Evolutionary conservation across 2,888 invertebrate genomes (phyloP).

Genomic region (Sylvicola cinctus): DNA sequence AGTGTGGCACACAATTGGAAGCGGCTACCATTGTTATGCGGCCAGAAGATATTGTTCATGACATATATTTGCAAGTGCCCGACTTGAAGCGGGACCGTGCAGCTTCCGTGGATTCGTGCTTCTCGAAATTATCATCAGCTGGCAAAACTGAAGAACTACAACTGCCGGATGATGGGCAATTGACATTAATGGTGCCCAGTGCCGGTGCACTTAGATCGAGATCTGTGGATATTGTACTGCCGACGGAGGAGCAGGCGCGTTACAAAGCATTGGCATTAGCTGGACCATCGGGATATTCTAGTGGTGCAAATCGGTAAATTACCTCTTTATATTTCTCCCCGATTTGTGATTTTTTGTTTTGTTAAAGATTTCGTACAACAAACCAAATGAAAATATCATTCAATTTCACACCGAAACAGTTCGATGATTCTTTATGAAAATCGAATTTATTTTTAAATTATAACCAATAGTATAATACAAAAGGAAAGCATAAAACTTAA

Average conservation of each 20-base stretch:
- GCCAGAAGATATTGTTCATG: constrained; percentile 31
- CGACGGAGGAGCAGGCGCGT: constrained; percentile 64
- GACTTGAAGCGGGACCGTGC: constrained; percentile 68
- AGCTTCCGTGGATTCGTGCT: constrained; percentile 73
- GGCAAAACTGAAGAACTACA: constrained; percentile 48
- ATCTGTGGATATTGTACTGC: constrained; percentile 72
- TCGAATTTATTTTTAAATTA: too few relatives aligned
- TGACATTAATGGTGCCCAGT: constrained; percentile 45
- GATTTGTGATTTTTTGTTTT: too few relatives aligned
- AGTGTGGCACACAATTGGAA: constrained; percentile 17
- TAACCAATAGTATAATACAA: too few relatives aligned
- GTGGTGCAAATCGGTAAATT: too few relatives aligned
- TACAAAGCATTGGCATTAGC: constrained; percentile 65
- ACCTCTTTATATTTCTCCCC: too few relatives aligned
- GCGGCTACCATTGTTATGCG: constrained; percentile 8
- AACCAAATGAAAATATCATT: too few relatives aligned
- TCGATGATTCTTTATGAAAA: too few relatives aligned
- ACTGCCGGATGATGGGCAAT: constrained; percentile 34
- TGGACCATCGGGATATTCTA: constrained; percentile 21
- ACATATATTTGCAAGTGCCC: constrained; percentile 61
- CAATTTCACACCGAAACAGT: too few relatives aligned
- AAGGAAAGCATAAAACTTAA: too few relatives aligned
- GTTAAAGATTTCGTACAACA: too few relatives aligned
- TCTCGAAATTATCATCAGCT: constrained; percentile 52
- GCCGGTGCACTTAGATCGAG: constrained; percentile 51